Evolutionary conservation across 2,888 invertebrate species (phyloP).

Genomic region (Arenicola marina): DNA sequence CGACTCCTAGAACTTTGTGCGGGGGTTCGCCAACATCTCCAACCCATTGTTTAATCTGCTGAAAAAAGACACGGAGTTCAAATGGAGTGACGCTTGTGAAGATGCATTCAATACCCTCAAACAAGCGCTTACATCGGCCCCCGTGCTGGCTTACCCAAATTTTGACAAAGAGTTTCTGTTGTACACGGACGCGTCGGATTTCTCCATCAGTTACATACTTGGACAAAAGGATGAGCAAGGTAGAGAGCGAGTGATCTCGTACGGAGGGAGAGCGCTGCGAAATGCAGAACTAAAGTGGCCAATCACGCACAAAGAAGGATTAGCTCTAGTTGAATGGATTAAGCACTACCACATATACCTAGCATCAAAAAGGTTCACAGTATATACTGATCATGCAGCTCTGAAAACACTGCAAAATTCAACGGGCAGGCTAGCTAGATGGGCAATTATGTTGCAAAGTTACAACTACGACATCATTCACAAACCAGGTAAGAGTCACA

Average conservation of each 20-base stretch:
- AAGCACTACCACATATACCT: constrained; percentile 29
- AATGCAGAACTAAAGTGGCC: constrained; percentile 22
- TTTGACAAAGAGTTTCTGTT: not conserved
- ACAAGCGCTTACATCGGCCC: not conserved
- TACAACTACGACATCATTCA: constrained; percentile 17
- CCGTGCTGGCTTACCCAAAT: constrained; percentile 4
- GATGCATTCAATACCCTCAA: not conserved
- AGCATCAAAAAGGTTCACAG: constrained; percentile 23
- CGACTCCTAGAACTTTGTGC: not conserved
- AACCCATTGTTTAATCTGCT: not conserved
- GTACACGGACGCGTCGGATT: constrained; percentile 26
- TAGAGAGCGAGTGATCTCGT: constrained; percentile 27
- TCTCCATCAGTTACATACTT: constrained; percentile 32
- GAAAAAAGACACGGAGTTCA: not conserved
- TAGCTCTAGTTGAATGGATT: constrained; percentile 35
- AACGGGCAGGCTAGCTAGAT: constrained; percentile 25
- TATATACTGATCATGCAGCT: constrained; percentile 32
- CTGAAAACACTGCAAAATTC: constrained; percentile 27
- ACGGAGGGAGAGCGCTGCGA: constrained; percentile 29
- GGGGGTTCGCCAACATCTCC: not conserved
- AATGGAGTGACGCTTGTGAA: not conserved
- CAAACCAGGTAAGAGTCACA: not conserved
- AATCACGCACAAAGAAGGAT: constrained; percentile 29
- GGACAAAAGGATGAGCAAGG: constrained; percentile 29
- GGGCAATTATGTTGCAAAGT: constrained; percentile 27